These are phyloP conservation scores for Empis stercorea DNA, from an alignment of 2,888 invertebrate species.

Conservation along the genomic window DNA sequence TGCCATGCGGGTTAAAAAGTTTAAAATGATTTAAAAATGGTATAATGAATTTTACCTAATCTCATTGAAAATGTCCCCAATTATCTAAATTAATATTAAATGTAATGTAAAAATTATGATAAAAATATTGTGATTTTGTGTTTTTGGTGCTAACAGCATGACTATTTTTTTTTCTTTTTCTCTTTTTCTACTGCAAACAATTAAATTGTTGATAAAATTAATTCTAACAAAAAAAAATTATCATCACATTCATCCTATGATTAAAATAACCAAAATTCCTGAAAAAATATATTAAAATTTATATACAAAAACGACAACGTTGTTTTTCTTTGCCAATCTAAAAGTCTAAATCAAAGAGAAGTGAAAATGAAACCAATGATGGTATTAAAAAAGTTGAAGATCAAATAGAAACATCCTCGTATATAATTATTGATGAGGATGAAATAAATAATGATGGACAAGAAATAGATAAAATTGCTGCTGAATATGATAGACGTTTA, in stretches of 20 bases:
- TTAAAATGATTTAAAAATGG: too few relatives aligned
- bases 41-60: too few relatives aligned
- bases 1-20: too few relatives aligned
- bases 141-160: slow-evolving; percentile 27
- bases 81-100: too few relatives aligned
- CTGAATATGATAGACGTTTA: slow-evolving; percentile 41
- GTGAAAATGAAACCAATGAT: neutral
- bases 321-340: too few relatives aligned
- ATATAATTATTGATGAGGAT: slow-evolving; percentile 33
- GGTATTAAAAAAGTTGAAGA: neutral
- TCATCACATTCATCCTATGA: neutral
- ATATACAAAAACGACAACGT: neutral
- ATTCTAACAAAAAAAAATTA: slow-evolving; percentile 7
- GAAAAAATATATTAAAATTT: neutral
- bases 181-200: too few relatives aligned
- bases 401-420: slow-evolving; percentile 18
- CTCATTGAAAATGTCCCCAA: too few relatives aligned
- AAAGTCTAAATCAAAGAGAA: too few relatives aligned
- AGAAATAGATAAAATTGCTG: slow-evolving; percentile 33
- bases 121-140: too few relatives aligned
- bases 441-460: slow-evolving; percentile 32
- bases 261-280: neutral
- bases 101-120: too few relatives aligned
- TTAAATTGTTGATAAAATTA: slow-evolving; percentile 12
- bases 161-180: slow-evolving; percentile 19